Conservation (phyloP, 2,888 invertebrate species). For the Spisula solida region DNA sequence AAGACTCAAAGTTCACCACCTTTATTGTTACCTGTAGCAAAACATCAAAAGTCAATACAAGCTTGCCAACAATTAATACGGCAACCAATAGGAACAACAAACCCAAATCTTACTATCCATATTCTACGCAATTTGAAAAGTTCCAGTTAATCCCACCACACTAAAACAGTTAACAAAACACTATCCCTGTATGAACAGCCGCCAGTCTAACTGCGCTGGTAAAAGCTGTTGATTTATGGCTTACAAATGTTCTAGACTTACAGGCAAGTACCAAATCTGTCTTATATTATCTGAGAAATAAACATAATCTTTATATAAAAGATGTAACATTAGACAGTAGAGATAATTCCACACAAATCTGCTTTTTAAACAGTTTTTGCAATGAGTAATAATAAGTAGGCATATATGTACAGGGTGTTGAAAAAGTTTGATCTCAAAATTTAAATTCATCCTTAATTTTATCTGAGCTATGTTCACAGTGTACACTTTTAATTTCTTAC, state of each 20-base stretch:
- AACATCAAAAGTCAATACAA: too few species aligned
- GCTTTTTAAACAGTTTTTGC: not conserved
- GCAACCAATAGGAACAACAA: too few species aligned
- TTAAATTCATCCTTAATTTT: too few species aligned
- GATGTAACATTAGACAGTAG: constrained; percentile 12
- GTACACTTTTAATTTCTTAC: too few species aligned
- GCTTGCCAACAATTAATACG: too few species aligned
- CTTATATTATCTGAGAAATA: constrained; percentile 27
- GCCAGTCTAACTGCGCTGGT: not conserved
- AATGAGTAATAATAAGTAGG: not conserved
- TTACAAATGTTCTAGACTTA: constrained; percentile 29
- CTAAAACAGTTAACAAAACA: not conserved
- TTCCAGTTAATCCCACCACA: not conserved
- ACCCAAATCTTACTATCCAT: too few species aligned
- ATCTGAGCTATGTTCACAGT: too few species aligned
- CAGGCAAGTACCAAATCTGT: constrained; percentile 6
- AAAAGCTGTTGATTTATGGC: constrained; percentile 22
- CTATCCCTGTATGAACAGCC: not conserved
- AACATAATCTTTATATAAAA: constrained; percentile 41
- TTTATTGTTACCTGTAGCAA: too few species aligned
- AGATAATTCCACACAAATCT: constrained; percentile 25
- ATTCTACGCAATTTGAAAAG: not conserved
- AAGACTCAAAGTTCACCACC: too few species aligned
- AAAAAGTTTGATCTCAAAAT: too few species aligned
- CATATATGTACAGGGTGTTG: not conserved